Conservation (phyloP, 1,140 invertebrate species). For the Eurosta solidaginis region DNA sequence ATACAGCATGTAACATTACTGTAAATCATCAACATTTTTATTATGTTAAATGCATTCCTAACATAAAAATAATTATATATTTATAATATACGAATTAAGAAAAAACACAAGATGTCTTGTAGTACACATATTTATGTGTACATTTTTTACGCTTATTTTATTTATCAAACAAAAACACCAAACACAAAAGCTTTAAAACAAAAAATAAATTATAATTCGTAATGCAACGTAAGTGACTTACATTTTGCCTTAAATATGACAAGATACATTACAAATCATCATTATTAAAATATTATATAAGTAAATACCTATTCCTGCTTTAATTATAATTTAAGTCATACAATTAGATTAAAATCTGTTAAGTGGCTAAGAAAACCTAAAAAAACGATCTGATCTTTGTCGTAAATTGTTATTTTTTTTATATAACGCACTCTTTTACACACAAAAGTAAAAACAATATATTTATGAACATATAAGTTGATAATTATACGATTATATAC, state of each 20-base stretch:
- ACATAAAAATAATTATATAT: neutral
- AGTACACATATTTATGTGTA: neutral
- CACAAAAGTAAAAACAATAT: neutral
- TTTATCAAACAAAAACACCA: neutral
- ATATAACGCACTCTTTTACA: slow-evolving; percentile 11
- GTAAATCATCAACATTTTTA: too few species aligned
- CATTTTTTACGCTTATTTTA: slow-evolving; percentile 18
- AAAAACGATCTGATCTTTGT: neutral
- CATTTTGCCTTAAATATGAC: slow-evolving; percentile 19
- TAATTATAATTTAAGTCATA: slow-evolving; percentile 9
- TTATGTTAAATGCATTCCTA: neutral
- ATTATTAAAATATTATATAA: slow-evolving; percentile 18
- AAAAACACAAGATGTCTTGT: too few species aligned
- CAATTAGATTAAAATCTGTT: slow-evolving; percentile 6
- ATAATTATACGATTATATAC: slow-evolving; percentile 16
- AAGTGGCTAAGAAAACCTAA: neutral
- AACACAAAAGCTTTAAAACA: slow-evolving; percentile 19
- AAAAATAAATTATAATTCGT: slow-evolving; percentile 6
- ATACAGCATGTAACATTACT: too few species aligned
- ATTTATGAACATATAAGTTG: neutral
- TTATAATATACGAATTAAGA: too few species aligned
- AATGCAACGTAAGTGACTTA: slow-evolving; percentile 25
- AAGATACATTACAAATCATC: slow-evolving; percentile 3
- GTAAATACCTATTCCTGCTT: neutral
- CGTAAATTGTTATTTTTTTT: neutral